Conservation (phyloP, 2,797 vertebrate genomes). For the Notolepis coatsorum region DNA sequence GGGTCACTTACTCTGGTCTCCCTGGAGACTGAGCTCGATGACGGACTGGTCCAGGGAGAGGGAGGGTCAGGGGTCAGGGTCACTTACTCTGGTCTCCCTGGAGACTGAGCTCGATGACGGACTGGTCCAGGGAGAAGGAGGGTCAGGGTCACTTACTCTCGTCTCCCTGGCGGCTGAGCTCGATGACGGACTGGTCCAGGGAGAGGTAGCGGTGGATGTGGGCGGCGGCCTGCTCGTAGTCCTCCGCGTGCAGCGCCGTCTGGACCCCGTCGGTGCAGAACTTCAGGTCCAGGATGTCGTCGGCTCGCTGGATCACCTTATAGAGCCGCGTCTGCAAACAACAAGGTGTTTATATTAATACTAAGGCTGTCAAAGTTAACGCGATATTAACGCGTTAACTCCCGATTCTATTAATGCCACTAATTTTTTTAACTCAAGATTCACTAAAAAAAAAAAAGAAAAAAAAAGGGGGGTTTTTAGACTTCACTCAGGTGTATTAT, state of each 20-base stretch:
- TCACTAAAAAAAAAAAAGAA: neutral
- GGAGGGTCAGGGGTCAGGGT: too few relatives aligned
- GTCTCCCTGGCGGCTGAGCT: slow-evolving; percentile 96
- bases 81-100: too few relatives aligned
- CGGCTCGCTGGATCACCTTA: slow-evolving; percentile 96
- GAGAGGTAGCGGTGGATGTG: slow-evolving; percentile 97
- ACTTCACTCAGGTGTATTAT: too few relatives aligned
- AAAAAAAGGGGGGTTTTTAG: neutral
- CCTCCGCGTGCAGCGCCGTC: slow-evolving; percentile 91
- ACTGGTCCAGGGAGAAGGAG: neutral
- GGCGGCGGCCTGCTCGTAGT: slow-evolving; percentile 96
- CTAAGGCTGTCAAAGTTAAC: too few relatives aligned
- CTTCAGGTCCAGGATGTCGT: slow-evolving; percentile 97
- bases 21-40: too few relatives aligned
- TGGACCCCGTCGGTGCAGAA: slow-evolving; percentile 99
- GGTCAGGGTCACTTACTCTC: slow-evolving; percentile 83
- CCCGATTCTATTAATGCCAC: too few relatives aligned
- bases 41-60: too few relatives aligned
- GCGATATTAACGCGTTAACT: too few relatives aligned
- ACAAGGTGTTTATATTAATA: too few relatives aligned
- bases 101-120: too few relatives aligned
- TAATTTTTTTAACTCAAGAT: too few relatives aligned
- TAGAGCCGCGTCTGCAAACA: slow-evolving; percentile 92
- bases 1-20: too few relatives aligned
- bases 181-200: slow-evolving; percentile 97